Percentiles rank a stretch among this genome's conserved stretches.
phyloP scores from a whole-genome alignment of 1,140 invertebrate genomes.

The Tribolium castaneum region DNA sequence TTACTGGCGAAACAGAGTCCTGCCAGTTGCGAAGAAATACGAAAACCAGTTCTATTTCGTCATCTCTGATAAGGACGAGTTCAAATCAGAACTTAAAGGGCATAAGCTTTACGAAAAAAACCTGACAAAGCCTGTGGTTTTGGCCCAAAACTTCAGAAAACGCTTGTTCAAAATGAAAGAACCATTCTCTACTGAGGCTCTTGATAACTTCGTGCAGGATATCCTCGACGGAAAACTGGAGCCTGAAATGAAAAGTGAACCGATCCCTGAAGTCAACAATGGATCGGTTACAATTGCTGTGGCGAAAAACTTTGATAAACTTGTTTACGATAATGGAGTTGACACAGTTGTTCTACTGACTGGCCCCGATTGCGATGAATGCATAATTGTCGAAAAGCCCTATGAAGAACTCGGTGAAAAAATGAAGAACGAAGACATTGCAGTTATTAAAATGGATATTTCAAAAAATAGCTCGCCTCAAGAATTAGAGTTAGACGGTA shows the following conservation, averaged over 20 bases:
- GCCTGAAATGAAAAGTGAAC: slow-evolving; percentile 93
- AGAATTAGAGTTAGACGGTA: slow-evolving; percentile 73
- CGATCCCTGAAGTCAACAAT: slow-evolving; percentile 85
- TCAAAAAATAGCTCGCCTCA: slow-evolving; percentile 95
- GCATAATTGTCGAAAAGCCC: slow-evolving; percentile 91
- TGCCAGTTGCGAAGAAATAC: slow-evolving; percentile 90
- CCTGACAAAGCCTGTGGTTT: slow-evolving; percentile 82
- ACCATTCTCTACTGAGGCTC: slow-evolving; percentile 88
- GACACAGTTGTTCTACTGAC: slow-evolving; percentile 97
- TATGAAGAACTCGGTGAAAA: slow-evolving; percentile 93
- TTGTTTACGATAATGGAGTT: slow-evolving; percentile 88
- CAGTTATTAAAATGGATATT: slow-evolving; percentile 96
- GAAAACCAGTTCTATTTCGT: slow-evolving; percentile 81
- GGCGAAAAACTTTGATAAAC: slow-evolving; percentile 94
- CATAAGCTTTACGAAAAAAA: slow-evolving; percentile 73
- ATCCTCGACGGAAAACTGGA: slow-evolving; percentile 84
- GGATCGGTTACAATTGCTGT: slow-evolving; percentile 86
- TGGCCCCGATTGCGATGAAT: slow-evolving; percentile 98
- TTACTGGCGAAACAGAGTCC: slow-evolving; percentile 96
- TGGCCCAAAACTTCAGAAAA: slow-evolving; percentile 80
- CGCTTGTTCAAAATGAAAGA: slow-evolving; percentile 90
- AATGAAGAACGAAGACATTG: slow-evolving; percentile 84
- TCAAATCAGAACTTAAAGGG: slow-evolving; percentile 90
- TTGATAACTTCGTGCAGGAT: slow-evolving; percentile 87
- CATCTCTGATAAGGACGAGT: slow-evolving; percentile 89